These are phyloP conservation scores for Noctua comes DNA, from an alignment of 2,888 invertebrate genomes.

Conservation along the genomic window DNA sequence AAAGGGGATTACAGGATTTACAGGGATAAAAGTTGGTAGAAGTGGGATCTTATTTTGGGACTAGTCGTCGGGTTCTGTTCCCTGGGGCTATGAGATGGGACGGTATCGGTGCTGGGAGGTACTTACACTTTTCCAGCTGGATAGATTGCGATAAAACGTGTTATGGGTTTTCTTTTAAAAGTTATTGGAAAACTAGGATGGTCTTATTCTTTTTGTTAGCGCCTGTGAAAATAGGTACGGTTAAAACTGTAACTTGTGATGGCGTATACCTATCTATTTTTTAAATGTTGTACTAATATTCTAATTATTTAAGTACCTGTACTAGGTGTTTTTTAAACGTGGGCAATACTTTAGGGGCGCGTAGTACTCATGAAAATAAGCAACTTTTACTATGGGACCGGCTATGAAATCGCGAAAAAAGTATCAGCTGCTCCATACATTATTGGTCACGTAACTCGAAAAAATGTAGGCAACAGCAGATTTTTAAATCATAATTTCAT, in stretches of 20 bases:
- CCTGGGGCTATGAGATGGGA: slow-evolving; percentile 22
- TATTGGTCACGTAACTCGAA: too few species aligned
- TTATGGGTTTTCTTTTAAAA: slow-evolving; percentile 50
- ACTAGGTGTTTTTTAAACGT: too few species aligned
- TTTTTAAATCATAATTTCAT: too few species aligned
- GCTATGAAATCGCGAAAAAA: too few species aligned
- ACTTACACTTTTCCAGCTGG: slow-evolving; percentile 17
- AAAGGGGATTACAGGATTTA: slow-evolving; percentile 23
- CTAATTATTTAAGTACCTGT: neutral
- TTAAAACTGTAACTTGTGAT: neutral
- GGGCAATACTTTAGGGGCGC: too few species aligned
- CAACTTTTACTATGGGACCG: too few species aligned
- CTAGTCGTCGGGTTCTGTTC: slow-evolving; percentile 19
- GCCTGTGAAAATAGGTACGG: neutral
- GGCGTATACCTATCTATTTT: neutral
- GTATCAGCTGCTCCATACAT: too few species aligned
- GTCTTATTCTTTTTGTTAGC: neutral
- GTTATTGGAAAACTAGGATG: slow-evolving; percentile 31
- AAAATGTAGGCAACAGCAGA: too few species aligned
- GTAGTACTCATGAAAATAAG: too few species aligned
- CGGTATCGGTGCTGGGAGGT: neutral
- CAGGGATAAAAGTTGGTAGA: slow-evolving; percentile 36
- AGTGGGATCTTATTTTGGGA: slow-evolving; percentile 43
- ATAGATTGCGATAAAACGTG: slow-evolving; percentile 29
- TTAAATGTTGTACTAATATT: neutral